Base-by-base conservation (phyloP, 2,797 vertebrate species). In the Squalus acanthias region DNA sequence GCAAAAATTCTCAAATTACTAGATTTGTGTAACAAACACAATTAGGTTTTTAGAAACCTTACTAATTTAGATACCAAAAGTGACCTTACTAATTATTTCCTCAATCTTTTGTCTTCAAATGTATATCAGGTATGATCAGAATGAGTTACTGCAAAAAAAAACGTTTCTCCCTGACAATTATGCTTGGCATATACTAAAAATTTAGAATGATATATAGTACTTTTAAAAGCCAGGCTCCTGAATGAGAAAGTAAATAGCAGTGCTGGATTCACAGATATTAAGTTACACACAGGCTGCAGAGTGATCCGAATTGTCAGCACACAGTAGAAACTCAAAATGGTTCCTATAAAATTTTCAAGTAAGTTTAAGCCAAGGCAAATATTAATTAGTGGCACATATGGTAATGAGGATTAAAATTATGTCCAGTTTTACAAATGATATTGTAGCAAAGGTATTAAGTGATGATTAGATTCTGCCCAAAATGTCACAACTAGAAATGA, bases 321-420 rank as follows among this genome's bases (percentile, higher is more conserved):
- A 29, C 94, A 74, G 29, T 50, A 33, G 29, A 95, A 95, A n/a
- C 50, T 53, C 60, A 53, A 92, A 95, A 74, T 95, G 50, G 70
- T 76, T 39, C 70, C 29, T n/a, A 60, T 24, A 74, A 76, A 95
- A 95, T 74, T 95, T 10, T 95, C 94, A 95, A 76, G 50, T 72
- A 95, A 57, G 53, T 72, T 95, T 95, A 74, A 95, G 94, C 94
- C 94, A 76, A 95, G 70, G 50, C 94, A 95, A 95, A 95, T 95
- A 76, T 74, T 95, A 95, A 95, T 74, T 95, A 60, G 69, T n/a
- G 93, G 46, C 69, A 50, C 69, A 95, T 72, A 95, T 95, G 93
- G 22, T 74, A 95, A 74, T 29, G 93, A 95, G 39, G 46, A 95
- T 95, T 74, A 95, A 95, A 95, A 95, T 60, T 57, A 57, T 76